Evolutionary conservation across 2,888 invertebrate genomes (phyloP).

Genomic region (Linyphia triangularis): DNA sequence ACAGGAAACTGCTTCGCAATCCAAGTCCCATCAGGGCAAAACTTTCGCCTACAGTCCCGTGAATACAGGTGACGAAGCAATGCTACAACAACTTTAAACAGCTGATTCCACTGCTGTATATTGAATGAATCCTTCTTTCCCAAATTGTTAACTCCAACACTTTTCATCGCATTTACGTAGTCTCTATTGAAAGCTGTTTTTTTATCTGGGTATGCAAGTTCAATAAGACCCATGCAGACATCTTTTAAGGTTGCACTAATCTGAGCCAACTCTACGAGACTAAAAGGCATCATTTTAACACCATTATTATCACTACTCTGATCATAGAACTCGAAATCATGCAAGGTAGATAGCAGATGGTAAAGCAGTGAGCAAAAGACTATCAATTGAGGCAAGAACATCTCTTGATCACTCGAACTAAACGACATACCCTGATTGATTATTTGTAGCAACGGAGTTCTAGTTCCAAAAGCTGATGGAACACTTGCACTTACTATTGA

Average conservation of each 20-base stretch:
- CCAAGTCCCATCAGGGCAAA: conserved; percentile 88
- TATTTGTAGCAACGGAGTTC: conserved; percentile 84
- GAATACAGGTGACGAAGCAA: conserved; percentile 90
- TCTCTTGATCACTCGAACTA: conserved; percentile 84
- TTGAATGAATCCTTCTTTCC: conserved; percentile 51
- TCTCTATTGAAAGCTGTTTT: conserved; percentile 82
- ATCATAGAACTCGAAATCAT: conserved; percentile 90
- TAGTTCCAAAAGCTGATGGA: conserved; percentile 81
- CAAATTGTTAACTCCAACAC: conserved; percentile 77
- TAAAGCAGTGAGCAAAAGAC: conserved; percentile 92
- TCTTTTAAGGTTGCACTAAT: conserved; percentile 88
- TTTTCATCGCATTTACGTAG: conserved; percentile 82
- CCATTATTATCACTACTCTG: conserved; percentile 76
- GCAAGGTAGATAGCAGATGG: conserved; percentile 88
- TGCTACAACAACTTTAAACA: conserved; percentile 86
- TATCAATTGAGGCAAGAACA: conserved; percentile 88
- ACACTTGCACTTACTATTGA: conserved; percentile 81
- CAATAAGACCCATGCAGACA: conserved; percentile 90
- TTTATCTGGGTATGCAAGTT: conserved; percentile 90
- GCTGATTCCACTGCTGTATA: conserved; percentile 86
- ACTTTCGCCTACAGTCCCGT: conserved; percentile 89
- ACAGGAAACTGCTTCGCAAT: conserved; percentile 81
- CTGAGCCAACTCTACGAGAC: conserved; percentile 86
- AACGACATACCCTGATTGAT: conserved; percentile 85
- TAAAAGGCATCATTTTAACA: conserved; percentile 84